A percentile compares a stretch with the other conserved stretches of the same genome.
phyloP scores from a whole-genome alignment of 2,113 vertebrate genomes.

The Notarius quadriscutis region DNA sequence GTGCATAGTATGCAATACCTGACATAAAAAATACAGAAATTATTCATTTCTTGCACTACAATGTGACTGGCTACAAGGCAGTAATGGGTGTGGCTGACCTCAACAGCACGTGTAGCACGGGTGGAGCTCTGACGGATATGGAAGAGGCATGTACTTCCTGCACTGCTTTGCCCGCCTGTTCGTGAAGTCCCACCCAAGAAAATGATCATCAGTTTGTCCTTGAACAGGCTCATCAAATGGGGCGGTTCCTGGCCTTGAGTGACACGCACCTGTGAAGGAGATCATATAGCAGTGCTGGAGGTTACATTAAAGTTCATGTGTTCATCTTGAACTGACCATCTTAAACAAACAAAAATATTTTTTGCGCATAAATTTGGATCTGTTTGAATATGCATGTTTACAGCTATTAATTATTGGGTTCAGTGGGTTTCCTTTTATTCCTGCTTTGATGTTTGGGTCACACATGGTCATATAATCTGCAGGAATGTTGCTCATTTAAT shows the following conservation, averaged over 20 bases:
- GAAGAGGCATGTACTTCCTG: constrained; percentile 65
- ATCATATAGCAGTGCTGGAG: background rate
- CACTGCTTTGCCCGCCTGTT: constrained; percentile 54
- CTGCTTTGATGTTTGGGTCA: background rate
- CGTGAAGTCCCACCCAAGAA: constrained; percentile 72
- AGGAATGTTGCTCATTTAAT: background rate
- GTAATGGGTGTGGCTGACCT: constrained; percentile 61
- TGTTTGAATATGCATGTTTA: background rate
- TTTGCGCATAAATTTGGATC: background rate
- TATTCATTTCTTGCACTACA: background rate
- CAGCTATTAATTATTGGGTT: background rate
- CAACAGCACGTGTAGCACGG: constrained; percentile 69
- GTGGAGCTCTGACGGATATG: constrained; percentile 71
- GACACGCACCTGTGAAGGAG: constrained; percentile 70
- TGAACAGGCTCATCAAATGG: constrained; percentile 75
- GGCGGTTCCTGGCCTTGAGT: constrained; percentile 75
- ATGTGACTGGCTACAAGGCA: background rate
- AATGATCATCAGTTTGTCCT: constrained; percentile 69
- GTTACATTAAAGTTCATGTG: background rate
- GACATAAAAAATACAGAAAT: background rate
- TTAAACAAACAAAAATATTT: background rate
- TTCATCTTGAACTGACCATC: background rate
- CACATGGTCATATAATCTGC: background rate
- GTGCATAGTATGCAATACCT: background rate
- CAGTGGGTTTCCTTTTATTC: background rate